Evolutionary conservation across 2,113 vertebrate genomes (phyloP).

Genomic region (Ranitomeya imitator): DNA sequence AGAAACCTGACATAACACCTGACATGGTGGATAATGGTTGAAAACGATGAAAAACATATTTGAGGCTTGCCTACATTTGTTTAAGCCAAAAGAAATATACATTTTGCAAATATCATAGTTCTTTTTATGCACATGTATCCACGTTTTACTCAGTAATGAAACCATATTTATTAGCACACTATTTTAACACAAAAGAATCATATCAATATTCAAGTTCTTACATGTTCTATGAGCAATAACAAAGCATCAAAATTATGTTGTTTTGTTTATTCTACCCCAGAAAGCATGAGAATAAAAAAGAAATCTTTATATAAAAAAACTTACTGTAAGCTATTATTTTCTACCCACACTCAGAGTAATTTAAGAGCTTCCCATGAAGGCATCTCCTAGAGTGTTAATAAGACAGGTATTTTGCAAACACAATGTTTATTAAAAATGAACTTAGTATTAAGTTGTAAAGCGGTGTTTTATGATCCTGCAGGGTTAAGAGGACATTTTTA

Average conservation of each 20-base stretch:
- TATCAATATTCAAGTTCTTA: background rate
- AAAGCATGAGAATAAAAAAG: conserved; percentile 18
- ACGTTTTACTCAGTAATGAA: background rate
- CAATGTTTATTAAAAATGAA: conserved; percentile 15
- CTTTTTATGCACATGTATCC: background rate
- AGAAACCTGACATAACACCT: background rate
- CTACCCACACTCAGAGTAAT: background rate
- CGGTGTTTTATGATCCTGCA: background rate
- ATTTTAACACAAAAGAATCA: background rate
- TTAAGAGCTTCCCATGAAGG: background rate
- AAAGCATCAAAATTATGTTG: conserved; percentile 21
- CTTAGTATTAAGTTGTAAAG: background rate
- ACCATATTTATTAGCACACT: background rate
- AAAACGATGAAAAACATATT: background rate
- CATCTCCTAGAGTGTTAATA: conserved; percentile 2
- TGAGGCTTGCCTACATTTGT: background rate
- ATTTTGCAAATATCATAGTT: background rate
- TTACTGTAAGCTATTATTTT: conserved; percentile 6
- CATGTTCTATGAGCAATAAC: conserved; percentile 12
- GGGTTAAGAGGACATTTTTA: background rate
- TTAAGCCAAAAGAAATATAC: background rate
- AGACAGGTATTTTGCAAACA: conserved; percentile 20
- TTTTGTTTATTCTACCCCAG: conserved; percentile 28
- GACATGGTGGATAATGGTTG: too few species aligned
- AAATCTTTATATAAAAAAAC: conserved; percentile 20